Conservation (phyloP, 2,888 invertebrate genomes). For the Cosmia trapezina region DNA sequence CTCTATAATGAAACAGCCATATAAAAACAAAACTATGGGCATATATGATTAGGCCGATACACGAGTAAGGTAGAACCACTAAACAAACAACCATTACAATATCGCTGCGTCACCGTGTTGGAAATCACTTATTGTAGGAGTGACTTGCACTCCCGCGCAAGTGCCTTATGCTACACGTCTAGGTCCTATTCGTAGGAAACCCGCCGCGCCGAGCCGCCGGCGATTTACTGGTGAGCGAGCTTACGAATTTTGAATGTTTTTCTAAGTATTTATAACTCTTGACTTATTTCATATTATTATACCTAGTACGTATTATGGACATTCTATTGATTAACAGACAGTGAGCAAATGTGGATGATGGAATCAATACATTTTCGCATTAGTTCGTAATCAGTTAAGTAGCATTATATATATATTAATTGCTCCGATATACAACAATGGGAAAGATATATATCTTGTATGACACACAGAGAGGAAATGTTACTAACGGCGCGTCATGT, state of each 20-base stretch:
- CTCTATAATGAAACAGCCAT: slow-evolving; percentile 89
- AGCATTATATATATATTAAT: slow-evolving; percentile 32
- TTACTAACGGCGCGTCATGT: slow-evolving; percentile 77
- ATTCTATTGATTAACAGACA: neutral
- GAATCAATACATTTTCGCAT: neutral
- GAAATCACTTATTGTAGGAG: slow-evolving; percentile 90
- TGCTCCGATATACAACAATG: slow-evolving; percentile 54
- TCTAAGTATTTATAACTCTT: neutral
- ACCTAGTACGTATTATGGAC: neutral
- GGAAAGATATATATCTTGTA: slow-evolving; percentile 68
- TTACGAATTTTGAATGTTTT: slow-evolving; percentile 16
- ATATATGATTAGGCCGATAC: slow-evolving; percentile 90
- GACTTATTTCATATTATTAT: neutral
- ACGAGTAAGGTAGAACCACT: slow-evolving; percentile 90
- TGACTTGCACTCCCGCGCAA: slow-evolving; percentile 86
- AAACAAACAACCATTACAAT: slow-evolving; percentile 90
- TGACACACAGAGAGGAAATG: slow-evolving; percentile 75
- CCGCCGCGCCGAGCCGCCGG: slow-evolving; percentile 62
- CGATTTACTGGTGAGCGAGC: slow-evolving; percentile 64
- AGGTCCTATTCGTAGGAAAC: slow-evolving; percentile 69
- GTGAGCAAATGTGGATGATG: neutral
- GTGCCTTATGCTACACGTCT: slow-evolving; percentile 82
- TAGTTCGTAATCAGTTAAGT: slow-evolving; percentile 9
- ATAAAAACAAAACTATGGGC: slow-evolving; percentile 90
- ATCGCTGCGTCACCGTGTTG: slow-evolving; percentile 87